These are phyloP conservation scores for Chondrosia reniformis DNA, from an alignment of 37 sponge, comb jelly and placozoan species.

Conservation along the genomic window DNA sequence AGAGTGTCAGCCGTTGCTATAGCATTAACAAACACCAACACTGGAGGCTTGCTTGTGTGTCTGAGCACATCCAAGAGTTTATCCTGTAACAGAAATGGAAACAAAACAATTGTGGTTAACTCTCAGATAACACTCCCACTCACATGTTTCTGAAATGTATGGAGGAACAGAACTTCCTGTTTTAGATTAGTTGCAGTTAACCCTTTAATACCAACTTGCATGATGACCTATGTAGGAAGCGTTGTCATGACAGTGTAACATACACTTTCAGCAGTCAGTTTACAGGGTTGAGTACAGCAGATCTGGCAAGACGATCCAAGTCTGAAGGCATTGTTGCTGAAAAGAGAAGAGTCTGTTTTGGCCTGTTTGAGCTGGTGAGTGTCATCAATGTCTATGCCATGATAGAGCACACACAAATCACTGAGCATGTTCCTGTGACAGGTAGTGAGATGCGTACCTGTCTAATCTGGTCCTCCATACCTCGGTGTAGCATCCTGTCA, in stretches of 20 bases:
- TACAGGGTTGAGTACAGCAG: slow-evolving; percentile 42
- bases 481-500: slow-evolving; percentile 28
- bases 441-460: slow-evolving; percentile 13
- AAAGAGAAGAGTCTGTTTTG: slow-evolving; percentile 36
- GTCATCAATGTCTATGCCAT: slow-evolving; percentile 9
- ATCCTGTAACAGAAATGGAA: too few species aligned
- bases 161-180: slow-evolving; percentile 31
- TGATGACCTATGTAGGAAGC: slow-evolving; percentile 17
- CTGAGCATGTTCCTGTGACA: background rate
- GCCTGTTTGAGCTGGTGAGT: slow-evolving; percentile 4
- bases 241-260: background rate
- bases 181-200: slow-evolving; percentile 24
- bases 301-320: slow-evolving; percentile 41
- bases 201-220: slow-evolving; percentile 29
- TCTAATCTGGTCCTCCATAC: slow-evolving; percentile 41
- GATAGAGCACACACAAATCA: slow-evolving; percentile 1
- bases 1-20: slow-evolving; percentile 29
- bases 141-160: slow-evolving; percentile 47
- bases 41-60: slow-evolving; percentile 27
- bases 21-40: slow-evolving; percentile 36
- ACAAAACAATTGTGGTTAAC: background rate
- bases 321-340: slow-evolving; percentile 39
- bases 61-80: slow-evolving; percentile 38
- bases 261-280: background rate
- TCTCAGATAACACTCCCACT: too few species aligned